Conservation (phyloP, 2,113 vertebrate genomes). For the Cryptotis parvus region DNA sequence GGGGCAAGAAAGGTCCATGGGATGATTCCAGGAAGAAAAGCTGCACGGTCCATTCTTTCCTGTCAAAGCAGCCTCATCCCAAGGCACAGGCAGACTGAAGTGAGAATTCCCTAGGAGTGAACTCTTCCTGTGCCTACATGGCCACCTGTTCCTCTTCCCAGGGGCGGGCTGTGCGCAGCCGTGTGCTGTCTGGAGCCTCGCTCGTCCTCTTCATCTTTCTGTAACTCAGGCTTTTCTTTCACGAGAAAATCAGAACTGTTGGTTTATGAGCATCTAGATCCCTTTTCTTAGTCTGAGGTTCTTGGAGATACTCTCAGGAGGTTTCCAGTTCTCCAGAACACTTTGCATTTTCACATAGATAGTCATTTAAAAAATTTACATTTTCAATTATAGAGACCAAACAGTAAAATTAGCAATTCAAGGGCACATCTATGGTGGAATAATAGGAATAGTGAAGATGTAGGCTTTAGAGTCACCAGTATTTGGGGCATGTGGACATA, state of each 20-base stretch:
- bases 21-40: neutral
- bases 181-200: neutral
- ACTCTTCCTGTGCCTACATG: rapidly evolving
- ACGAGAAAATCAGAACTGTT: neutral
- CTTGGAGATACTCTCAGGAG: constrained; percentile 11
- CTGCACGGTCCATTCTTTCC: neutral
- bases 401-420: neutral
- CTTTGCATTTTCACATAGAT: constrained; percentile 29
- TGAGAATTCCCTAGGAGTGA: neutral
- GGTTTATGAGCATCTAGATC: neutral
- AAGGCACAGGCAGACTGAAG: neutral
- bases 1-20: neutral
- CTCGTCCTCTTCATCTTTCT: neutral
- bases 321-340: neutral
- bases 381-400: constrained; percentile 34
- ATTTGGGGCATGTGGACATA: neutral
- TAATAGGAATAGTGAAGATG: neutral
- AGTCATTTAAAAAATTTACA: neutral
- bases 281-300: constrained; percentile 11
- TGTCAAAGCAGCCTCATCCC: neutral
- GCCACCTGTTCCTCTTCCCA: no score
- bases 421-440: neutral
- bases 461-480: neutral
- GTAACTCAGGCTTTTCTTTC: neutral
- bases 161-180: neutral